phyloP scores from a whole-genome alignment of 2,113 vertebrate genomes.

The Heloderma charlesbogerti region DNA sequence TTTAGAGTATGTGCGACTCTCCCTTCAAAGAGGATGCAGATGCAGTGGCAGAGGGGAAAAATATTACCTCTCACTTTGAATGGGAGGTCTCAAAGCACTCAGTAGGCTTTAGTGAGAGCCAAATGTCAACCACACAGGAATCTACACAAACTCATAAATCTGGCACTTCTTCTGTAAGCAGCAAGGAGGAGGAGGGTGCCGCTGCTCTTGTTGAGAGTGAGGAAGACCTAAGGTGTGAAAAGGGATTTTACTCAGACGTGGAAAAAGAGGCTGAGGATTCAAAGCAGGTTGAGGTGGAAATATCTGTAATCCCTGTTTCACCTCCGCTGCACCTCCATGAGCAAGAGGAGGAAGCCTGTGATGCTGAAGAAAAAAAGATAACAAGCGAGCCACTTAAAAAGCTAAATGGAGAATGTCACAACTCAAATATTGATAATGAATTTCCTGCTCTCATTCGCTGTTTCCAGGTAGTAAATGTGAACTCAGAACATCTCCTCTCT shows the following conservation, averaged over 20 bases:
- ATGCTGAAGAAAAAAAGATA: conserved; percentile 66
- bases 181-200: conserved; percentile 61
- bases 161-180: conserved; percentile 69
- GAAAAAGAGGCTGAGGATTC: conserved; percentile 64
- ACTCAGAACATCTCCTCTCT: conserved; percentile 37
- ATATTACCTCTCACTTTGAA: conserved; percentile 64
- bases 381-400: conserved; percentile 64
- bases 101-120: conserved; percentile 73
- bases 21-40: conserved; percentile 76
- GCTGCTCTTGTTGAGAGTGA: conserved; percentile 53
- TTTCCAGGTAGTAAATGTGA: conserved; percentile 81
- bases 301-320: conserved; percentile 51
- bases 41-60: conserved; percentile 72
- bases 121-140: conserved; percentile 54
- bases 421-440: conserved; percentile 48
- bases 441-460: conserved; percentile 80
- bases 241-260: conserved; percentile 60
- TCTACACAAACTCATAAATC: conserved; percentile 62
- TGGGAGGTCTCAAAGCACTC: conserved; percentile 71
- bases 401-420: conserved; percentile 65
- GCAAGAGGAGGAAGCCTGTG: conserved; percentile 68
- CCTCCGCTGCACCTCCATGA: conserved; percentile 55
- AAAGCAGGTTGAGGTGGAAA: conserved; percentile 48
- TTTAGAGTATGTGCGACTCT: conserved; percentile 80
- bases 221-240: conserved; percentile 65